These are phyloP conservation scores for Eupithecia abbreviata DNA, from an alignment of 2,888 invertebrate species.

Conservation along the genomic window DNA sequence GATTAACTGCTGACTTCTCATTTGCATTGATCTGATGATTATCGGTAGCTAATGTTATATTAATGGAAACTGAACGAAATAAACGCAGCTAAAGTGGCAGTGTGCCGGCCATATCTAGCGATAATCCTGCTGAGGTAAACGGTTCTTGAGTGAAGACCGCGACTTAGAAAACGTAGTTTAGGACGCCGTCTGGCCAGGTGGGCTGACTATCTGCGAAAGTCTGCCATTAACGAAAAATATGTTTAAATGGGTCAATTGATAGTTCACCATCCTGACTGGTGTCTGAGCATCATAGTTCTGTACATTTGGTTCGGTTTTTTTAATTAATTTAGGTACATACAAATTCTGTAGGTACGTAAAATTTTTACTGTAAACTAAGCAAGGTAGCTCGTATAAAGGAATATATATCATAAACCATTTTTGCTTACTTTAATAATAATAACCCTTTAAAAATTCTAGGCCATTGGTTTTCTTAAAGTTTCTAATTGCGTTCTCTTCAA, in stretches of 20 bases:
- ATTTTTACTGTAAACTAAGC: no score
- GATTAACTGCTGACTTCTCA: neutral
- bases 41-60: neutral
- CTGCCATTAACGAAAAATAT: neutral
- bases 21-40: constrained; percentile 8
- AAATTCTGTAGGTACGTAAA: no score
- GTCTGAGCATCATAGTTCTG: neutral
- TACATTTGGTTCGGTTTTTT: no score
- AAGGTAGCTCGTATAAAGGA: neutral
- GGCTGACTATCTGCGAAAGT: no score
- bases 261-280: neutral
- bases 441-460: neutral
- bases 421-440: neutral
- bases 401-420: neutral
- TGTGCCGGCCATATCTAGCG: no score
- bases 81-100: no score
- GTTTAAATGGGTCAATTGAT: neutral
- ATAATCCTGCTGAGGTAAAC: no score
- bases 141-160: no score
- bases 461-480: neutral
- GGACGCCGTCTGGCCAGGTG: no score
- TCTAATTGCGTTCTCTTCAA: constrained; percentile 29
- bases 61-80: neutral
- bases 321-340: no score
- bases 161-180: no score